phyloP scores from a whole-genome alignment of 2,888 invertebrate species.

The Sthenelais limicola region DNA sequence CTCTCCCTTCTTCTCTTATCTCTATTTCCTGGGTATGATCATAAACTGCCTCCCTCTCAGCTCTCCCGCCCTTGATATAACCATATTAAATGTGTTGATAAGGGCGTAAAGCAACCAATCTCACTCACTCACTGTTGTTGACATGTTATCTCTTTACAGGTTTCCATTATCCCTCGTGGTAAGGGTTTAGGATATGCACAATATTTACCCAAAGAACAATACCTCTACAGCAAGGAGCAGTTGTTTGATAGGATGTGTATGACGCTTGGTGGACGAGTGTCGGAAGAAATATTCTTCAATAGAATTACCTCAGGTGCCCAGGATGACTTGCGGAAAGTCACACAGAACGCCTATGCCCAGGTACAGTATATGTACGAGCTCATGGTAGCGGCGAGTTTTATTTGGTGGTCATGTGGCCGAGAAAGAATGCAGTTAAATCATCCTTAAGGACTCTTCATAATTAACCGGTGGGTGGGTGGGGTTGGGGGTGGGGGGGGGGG shows the following conservation, averaged over 20 bases:
- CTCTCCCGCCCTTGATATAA: too few relatives aligned
- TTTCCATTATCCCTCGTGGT: constrained; percentile 97
- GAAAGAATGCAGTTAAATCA: too few relatives aligned
- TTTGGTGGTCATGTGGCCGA: too few relatives aligned
- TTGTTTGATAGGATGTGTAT: constrained; percentile 98
- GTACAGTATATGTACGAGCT: too few relatives aligned
- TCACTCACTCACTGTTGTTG: too few relatives aligned
- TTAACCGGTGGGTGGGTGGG: too few relatives aligned
- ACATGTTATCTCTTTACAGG: constrained; percentile 71
- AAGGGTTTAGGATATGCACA: constrained; percentile 99
- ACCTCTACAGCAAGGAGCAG: constrained; percentile 91
- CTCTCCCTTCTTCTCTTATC: too few relatives aligned
- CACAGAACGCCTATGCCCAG: constrained; percentile 97
- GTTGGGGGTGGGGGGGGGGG: too few relatives aligned
- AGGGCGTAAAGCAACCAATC: too few relatives aligned
- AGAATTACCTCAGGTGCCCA: constrained; percentile 98
- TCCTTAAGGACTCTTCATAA: too few relatives aligned
- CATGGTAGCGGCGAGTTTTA: too few relatives aligned
- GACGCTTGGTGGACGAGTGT: constrained; percentile 97
- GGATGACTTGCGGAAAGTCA: constrained; percentile 98
- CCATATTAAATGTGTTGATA: too few relatives aligned
- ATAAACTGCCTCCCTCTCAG: not conserved
- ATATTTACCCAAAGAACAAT: constrained; percentile 98
- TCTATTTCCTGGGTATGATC: not conserved
- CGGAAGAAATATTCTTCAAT: constrained; percentile 96